Evolutionary conservation across 1,140 invertebrate genomes (phyloP).

Genomic region (Aleiodes sp.): DNA sequence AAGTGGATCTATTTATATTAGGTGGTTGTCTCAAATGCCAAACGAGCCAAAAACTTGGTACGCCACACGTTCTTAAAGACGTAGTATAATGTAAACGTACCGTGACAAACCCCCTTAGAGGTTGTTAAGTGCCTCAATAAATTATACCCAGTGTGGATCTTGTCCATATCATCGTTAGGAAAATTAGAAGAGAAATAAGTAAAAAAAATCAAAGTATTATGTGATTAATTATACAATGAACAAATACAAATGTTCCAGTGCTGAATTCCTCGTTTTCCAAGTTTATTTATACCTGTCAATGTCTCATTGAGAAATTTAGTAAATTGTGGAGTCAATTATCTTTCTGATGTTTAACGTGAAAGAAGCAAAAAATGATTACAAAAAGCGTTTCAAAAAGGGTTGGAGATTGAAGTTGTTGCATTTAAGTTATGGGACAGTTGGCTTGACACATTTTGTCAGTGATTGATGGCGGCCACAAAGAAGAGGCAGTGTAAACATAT

Average conservation of each 20-base stretch:
- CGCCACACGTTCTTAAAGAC: conserved; percentile 44
- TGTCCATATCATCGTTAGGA: conserved; percentile 9
- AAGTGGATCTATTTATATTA: conserved; percentile 59
- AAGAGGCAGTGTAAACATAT: conserved; percentile 62
- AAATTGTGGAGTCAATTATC: not conserved
- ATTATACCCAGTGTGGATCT: conserved; percentile 44
- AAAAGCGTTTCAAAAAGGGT: not conserved
- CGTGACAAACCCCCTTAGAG: conserved; percentile 51
- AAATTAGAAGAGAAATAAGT: not conserved
- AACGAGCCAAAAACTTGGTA: conserved; percentile 47
- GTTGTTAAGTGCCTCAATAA: conserved; percentile 59
- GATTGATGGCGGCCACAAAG: conserved; percentile 60
- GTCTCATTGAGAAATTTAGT: not conserved
- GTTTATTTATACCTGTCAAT: not conserved
- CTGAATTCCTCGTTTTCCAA: not conserved
- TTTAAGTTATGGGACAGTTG: conserved; percentile 17
- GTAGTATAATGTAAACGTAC: conserved; percentile 49
- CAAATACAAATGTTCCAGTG: not conserved
- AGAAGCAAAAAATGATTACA: not conserved
- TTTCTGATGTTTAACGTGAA: not conserved
- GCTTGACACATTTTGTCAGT: conserved; percentile 47
- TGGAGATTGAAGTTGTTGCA: not conserved
- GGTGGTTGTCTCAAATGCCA: conserved; percentile 50
- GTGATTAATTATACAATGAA: not conserved
- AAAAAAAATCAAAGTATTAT: conserved; percentile 9